Conservation (phyloP, 2,113 vertebrate genomes). For the Tursiops truncatus region DNA sequence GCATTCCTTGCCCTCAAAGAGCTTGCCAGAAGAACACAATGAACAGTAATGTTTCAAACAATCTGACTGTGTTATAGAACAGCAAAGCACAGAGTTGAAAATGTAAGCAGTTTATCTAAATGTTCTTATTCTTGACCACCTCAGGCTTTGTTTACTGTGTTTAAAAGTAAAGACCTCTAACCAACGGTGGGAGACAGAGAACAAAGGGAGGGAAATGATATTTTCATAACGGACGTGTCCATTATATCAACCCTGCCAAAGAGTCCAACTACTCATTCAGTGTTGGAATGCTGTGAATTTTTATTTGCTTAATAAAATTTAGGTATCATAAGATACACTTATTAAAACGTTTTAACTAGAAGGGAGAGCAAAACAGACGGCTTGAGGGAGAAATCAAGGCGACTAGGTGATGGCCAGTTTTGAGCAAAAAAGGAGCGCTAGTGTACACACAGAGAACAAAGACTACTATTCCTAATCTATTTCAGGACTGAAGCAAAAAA, state of each 20-base stretch:
- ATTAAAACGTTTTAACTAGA: slow-evolving; percentile 13
- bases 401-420: slow-evolving; percentile 30
- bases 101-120: slow-evolving; percentile 21
- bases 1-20: not conserved
- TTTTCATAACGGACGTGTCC: slow-evolving; percentile 1
- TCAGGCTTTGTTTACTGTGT: not conserved
- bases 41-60: slow-evolving; percentile 15
- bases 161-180: slow-evolving; percentile 2
- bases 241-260: not conserved
- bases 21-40: not conserved
- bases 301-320: not conserved
- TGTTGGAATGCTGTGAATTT: not conserved
- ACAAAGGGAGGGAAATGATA: not conserved
- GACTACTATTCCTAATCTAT: slow-evolving; percentile 63
- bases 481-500: not conserved
- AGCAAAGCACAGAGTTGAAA: slow-evolving; percentile 8
- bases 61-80: not conserved
- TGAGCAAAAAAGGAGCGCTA: slow-evolving; percentile 28
- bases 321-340: not conserved
- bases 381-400: not conserved
- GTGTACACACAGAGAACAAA: slow-evolving; percentile 80
- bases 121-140: slow-evolving; percentile 23
- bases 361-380: slow-evolving; percentile 51
- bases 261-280: not conserved
- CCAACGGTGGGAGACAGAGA: not conserved